Conservation (phyloP, 2,888 invertebrate genomes). For the Cyclophora punctaria region DNA sequence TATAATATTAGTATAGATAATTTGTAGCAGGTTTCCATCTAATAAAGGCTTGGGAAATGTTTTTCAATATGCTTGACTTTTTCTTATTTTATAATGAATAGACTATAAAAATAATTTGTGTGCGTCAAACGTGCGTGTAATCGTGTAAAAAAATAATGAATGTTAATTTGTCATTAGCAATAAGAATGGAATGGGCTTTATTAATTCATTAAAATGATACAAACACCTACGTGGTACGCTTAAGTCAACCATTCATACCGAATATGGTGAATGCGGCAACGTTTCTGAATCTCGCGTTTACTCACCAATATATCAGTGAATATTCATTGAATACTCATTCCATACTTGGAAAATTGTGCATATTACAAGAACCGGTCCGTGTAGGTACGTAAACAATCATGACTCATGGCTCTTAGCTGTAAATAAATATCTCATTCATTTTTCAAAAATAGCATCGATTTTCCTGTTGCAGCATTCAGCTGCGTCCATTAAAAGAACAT, state of each 20-base stretch:
- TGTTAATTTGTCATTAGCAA: slow-evolving; percentile 7
- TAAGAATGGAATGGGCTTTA: no score
- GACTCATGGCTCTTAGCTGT: slow-evolving; percentile 39
- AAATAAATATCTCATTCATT: slow-evolving; percentile 30
- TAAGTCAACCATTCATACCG: slow-evolving; percentile 44
- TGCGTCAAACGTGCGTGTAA: no score
- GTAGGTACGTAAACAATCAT: slow-evolving; percentile 42
- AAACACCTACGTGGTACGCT: slow-evolving; percentile 16
- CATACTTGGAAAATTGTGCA: slow-evolving; percentile 51
- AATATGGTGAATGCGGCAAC: slow-evolving; percentile 36
- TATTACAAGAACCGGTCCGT: slow-evolving; percentile 44
- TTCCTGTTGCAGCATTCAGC: slow-evolving; percentile 28
- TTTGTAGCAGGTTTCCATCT: no score
- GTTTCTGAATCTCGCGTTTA: slow-evolving; percentile 31
- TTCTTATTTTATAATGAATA: no score
- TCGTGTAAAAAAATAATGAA: no score
- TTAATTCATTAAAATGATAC: slow-evolving; percentile 3
- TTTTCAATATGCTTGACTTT: no score
- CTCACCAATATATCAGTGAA: slow-evolving; percentile 32
- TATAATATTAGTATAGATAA: no score
- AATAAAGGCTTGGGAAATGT: no score
- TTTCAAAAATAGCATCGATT: slow-evolving; percentile 31
- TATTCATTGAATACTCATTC: slow-evolving; percentile 43
- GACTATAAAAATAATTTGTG: no score
- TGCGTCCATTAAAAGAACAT: no score